phyloP scores from a whole-genome alignment of 2,113 vertebrate genomes.

The Dicerorhinus sumatrensis region DNA sequence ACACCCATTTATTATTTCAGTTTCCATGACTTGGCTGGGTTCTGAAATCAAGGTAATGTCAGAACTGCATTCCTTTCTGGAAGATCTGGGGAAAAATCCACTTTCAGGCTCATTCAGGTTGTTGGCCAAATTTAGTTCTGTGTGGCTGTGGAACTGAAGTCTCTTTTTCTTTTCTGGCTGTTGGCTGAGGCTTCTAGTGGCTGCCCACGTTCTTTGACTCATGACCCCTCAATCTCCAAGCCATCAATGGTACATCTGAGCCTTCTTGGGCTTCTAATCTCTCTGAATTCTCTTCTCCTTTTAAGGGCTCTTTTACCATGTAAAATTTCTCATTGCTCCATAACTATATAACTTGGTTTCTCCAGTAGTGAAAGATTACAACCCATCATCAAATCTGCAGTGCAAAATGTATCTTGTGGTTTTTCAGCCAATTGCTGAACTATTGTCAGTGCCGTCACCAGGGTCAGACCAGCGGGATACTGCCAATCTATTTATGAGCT shows the following conservation, averaged over 20 bases:
- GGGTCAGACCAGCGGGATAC: slow-evolving; percentile 17
- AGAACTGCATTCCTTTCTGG: neutral
- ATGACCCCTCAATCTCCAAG: neutral
- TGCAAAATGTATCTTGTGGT: slow-evolving; percentile 41
- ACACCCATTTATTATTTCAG: neutral
- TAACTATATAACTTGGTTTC: slow-evolving; percentile 14
- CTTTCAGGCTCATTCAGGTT: neutral
- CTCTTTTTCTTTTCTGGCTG: neutral
- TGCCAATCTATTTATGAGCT: slow-evolving; percentile 47
- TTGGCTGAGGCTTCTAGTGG: neutral
- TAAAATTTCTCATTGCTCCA: neutral
- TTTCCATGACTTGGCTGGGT: neutral
- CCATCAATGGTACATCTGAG: neutral
- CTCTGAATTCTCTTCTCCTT: neutral
- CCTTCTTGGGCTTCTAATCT: neutral
- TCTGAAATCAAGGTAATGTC: neutral
- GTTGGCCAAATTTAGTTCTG: neutral
- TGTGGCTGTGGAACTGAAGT: neutral
- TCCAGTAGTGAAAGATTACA: neutral
- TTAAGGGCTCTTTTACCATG: neutral
- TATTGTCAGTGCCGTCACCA: neutral
- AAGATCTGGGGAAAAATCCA: neutral
- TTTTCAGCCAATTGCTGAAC: slow-evolving; percentile 16
- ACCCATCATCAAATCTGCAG: slow-evolving; percentile 52
- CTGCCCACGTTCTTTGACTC: neutral